Evolutionary conservation across 2,797 vertebrate genomes (phyloP).

Genomic region (Acropternis orthonyx): DNA sequence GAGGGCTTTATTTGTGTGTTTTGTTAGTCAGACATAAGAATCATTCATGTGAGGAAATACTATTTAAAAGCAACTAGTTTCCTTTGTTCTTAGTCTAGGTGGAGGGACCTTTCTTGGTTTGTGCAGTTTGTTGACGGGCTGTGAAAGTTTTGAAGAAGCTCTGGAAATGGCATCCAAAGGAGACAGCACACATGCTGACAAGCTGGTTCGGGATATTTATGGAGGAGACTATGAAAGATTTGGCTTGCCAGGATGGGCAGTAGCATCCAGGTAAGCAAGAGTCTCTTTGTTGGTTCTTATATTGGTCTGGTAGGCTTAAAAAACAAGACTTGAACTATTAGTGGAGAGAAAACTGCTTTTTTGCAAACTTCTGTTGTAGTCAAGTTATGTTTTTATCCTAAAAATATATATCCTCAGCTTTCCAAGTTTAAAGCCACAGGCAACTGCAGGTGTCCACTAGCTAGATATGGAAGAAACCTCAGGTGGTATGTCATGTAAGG

Average conservation of each 20-base stretch:
- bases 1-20: background rate
- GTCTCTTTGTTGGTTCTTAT: background rate
- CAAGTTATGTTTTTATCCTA: background rate
- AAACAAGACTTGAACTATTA: background rate
- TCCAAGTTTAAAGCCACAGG: background rate
- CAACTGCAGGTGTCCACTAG: background rate
- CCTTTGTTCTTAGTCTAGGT: constrained; percentile 80
- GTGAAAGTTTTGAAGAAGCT: constrained; percentile 89
- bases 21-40: background rate
- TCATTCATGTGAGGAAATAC: background rate
- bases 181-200: constrained; percentile 87
- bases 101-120: constrained; percentile 87
- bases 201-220: constrained; percentile 87
- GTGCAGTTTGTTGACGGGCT: constrained; percentile 87
- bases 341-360: background rate
- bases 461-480: background rate
- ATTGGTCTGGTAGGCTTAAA: background rate
- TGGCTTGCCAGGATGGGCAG: constrained; percentile 85
- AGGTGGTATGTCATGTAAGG: background rate
- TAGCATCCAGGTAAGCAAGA: constrained; percentile 84
- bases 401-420: background rate
- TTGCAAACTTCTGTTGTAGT: background rate
- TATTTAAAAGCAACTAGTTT: background rate
- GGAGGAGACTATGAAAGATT: constrained; percentile 89
- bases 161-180: constrained; percentile 89